phyloP scores from a whole-genome alignment of 2,797 vertebrate species.

The Neosalanx taihuensis region DNA sequence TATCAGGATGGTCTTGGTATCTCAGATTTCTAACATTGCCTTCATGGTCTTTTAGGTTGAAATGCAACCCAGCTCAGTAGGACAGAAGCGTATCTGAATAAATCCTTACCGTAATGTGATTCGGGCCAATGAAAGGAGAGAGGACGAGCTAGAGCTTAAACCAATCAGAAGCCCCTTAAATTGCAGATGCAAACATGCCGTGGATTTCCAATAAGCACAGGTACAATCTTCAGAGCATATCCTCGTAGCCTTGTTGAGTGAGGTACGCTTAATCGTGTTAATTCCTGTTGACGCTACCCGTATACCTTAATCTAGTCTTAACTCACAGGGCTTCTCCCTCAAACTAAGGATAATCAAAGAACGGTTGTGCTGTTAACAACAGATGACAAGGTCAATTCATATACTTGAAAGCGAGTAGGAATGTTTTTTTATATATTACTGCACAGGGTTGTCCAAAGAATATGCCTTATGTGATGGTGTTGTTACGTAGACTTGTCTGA shows the following conservation, averaged over 20 bases:
- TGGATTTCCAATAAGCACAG: slow-evolving; percentile 23
- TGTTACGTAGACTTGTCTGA: slow-evolving; percentile 41
- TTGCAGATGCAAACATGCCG: slow-evolving; percentile 20
- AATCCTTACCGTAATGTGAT: not conserved
- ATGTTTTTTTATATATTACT: slow-evolving; percentile 60
- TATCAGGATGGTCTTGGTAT: not conserved
- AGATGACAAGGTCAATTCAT: slow-evolving; percentile 44
- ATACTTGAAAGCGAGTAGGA: slow-evolving; percentile 58
- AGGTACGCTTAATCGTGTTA: slow-evolving; percentile 13
- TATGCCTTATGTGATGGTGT: slow-evolving; percentile 62
- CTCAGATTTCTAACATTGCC: slow-evolving; percentile 20
- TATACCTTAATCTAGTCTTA: slow-evolving; percentile 15
- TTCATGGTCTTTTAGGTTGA: not conserved
- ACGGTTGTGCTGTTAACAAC: slow-evolving; percentile 29
- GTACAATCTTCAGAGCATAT: slow-evolving; percentile 20
- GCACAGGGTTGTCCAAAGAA: slow-evolving; percentile 72
- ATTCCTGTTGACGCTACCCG: slow-evolving; percentile 25
- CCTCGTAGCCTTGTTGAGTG: slow-evolving; percentile 40
- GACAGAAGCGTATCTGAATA: not conserved
- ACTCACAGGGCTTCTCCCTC: not conserved
- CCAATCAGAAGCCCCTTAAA: slow-evolving; percentile 11
- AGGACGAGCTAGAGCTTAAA: not conserved
- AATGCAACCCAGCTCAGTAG: slow-evolving; percentile 1
- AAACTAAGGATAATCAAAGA: slow-evolving; percentile 34
- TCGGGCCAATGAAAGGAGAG: slow-evolving; percentile 12